A percentile compares a stretch with the other conserved stretches of the same genome.
phyloP scores from a whole-genome alignment of 1,140 invertebrate genomes.

The Oncopodura yosiiana region DNA sequence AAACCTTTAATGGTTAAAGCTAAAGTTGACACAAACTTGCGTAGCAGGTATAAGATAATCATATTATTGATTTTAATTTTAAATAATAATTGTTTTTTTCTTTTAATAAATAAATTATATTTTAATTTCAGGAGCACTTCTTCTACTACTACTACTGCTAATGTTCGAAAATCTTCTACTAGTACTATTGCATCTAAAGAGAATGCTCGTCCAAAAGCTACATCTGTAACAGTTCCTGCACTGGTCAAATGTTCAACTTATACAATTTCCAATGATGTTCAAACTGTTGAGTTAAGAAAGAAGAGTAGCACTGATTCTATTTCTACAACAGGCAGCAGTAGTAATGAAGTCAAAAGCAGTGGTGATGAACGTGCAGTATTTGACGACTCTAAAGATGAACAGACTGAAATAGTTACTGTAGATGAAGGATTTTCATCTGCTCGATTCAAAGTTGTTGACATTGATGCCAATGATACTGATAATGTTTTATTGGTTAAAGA shows the following conservation, averaged over 20 bases:
- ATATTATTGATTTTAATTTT: too few relatives aligned
- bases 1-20: conserved; percentile 7
- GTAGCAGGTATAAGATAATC: too few relatives aligned
- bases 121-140: neutral
- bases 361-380: neutral
- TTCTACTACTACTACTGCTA: neutral
- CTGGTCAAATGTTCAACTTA: too few relatives aligned
- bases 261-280: too few relatives aligned
- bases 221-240: too few relatives aligned
- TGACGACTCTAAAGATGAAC: neutral
- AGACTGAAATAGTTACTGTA: neutral
- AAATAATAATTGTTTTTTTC: too few relatives aligned
- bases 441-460: conserved; percentile 46
- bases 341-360: neutral
- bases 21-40: conserved; percentile 3
- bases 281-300: too few relatives aligned
- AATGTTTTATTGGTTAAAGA: conserved; percentile 67
- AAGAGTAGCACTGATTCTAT: too few relatives aligned
- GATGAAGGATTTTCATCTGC: neutral
- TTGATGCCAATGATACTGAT: conserved; percentile 62
- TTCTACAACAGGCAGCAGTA: too few relatives aligned
- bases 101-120: too few relatives aligned
- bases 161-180: too few relatives aligned
- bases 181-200: neutral
- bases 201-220: neutral